Evolutionary conservation across 2,797 vertebrate genomes (phyloP).

Genomic region (Apodemus agrarius): DNA sequence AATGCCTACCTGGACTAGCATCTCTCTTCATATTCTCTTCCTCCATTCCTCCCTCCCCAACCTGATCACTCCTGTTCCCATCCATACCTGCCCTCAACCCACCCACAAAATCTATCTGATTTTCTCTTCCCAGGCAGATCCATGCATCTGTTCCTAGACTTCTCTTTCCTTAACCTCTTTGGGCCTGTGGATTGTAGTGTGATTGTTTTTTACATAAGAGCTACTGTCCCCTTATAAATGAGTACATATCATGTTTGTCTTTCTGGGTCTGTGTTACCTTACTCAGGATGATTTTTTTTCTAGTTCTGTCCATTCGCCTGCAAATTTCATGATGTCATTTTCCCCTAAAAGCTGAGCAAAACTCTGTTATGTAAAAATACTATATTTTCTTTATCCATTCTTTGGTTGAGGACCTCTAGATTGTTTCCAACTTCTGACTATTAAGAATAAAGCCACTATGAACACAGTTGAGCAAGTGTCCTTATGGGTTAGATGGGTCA

Average conservation of each 20-base stretch:
- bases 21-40: not conserved
- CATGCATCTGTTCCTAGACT: not conserved
- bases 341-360: not conserved
- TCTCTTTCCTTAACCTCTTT: not conserved
- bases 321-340: not conserved
- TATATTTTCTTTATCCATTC: not conserved
- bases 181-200: not conserved
- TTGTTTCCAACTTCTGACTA: not conserved
- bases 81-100: not conserved
- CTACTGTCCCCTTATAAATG: not conserved
- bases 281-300: not conserved
- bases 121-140: not conserved
- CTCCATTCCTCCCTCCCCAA: not conserved
- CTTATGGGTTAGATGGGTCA: not conserved
- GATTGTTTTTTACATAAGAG: not conserved
- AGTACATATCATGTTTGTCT: not conserved
- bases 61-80: not conserved
- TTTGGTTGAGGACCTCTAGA: not conserved
- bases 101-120: not conserved
- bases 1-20: not conserved
- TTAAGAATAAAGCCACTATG: not conserved
- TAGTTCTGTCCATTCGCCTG: not conserved
- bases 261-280: not conserved
- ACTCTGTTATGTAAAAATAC: not conserved
- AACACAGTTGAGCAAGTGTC: not conserved